Percentiles rank a stretch among this genome's conserved stretches.
phyloP scores from a whole-genome alignment of 2,113 vertebrate species.

The Bettongia penicillata region DNA sequence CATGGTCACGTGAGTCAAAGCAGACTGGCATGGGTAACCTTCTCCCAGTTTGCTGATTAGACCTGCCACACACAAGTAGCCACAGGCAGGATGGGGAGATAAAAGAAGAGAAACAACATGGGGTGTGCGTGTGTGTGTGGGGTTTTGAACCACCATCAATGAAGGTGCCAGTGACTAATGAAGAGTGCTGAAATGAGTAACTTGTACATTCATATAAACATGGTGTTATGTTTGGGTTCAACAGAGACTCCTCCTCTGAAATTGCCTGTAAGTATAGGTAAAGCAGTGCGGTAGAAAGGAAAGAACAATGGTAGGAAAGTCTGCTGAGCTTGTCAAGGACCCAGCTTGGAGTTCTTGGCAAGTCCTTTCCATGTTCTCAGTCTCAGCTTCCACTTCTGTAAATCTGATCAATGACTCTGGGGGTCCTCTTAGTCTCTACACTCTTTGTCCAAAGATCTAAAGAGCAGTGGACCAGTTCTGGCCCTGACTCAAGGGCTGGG shows the following conservation, averaged over 20 bases:
- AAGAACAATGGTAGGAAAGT: not conserved
- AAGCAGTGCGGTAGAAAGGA: not conserved
- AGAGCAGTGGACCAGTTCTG: not conserved
- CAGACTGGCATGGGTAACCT: slow-evolving; percentile 1
- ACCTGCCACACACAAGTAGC: not conserved
- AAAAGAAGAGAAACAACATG: not conserved
- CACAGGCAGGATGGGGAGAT: not conserved
- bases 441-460: not conserved
- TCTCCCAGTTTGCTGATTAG: not conserved
- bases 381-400: not conserved
- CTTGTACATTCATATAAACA: not conserved
- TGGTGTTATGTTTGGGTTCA: not conserved
- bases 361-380: not conserved
- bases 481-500: not conserved
- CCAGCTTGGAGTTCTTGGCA: not conserved
- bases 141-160: not conserved
- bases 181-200: slow-evolving; percentile 6
- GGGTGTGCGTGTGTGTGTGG: not conserved
- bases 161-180: not conserved
- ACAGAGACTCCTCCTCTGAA: not conserved
- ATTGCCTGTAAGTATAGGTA: not conserved
- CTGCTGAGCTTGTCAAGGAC: not conserved
- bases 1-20: not conserved
- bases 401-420: not conserved
- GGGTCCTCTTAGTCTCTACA: not conserved